These are phyloP conservation scores for Helicoverpa zea DNA, from an alignment of 1,140 invertebrate species.

Conservation along the genomic window DNA sequence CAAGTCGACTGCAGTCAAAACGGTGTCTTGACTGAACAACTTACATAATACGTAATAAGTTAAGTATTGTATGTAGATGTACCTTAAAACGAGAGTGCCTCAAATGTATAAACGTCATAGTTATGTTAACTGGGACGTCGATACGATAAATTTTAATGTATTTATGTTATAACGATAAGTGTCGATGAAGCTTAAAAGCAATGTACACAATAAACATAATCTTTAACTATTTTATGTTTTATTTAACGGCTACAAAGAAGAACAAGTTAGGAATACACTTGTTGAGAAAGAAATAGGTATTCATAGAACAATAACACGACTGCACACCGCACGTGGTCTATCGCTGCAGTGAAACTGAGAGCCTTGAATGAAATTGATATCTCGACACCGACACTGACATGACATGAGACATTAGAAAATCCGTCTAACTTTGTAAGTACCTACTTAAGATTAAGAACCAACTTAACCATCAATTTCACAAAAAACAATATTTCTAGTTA, in stretches of 20 bases:
- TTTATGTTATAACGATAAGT: slow-evolving; percentile 49
- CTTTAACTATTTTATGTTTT: slow-evolving; percentile 46
- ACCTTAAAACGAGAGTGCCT: slow-evolving; percentile 58
- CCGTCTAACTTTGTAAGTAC: too few species aligned
- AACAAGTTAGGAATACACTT: not conserved
- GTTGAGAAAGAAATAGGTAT: not conserved
- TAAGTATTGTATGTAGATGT: slow-evolving; percentile 52
- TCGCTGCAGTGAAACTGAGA: not conserved
- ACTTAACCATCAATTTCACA: too few species aligned
- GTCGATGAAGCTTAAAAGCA: slow-evolving; percentile 45
- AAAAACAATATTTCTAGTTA: too few species aligned
- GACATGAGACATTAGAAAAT: not conserved
- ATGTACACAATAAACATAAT: slow-evolving; percentile 48
- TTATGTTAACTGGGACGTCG: slow-evolving; percentile 68
- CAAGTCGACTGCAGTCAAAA: slow-evolving; percentile 44
- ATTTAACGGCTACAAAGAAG: not conserved
- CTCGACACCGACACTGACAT: not conserved
- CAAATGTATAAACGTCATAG: slow-evolving; percentile 58
- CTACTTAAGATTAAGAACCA: too few species aligned
- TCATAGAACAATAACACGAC: not conserved
- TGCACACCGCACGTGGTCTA: not conserved
- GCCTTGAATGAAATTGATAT: not conserved
- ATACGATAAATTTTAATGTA: slow-evolving; percentile 55
- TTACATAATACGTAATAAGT: slow-evolving; percentile 49
- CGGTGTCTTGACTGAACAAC: slow-evolving; percentile 47